Percentiles rank a stretch among this genome's conserved stretches.
Evolutionary conservation across 2,888 invertebrate genomes (phyloP).

Genomic region (Diarsia dahlii): DNA sequence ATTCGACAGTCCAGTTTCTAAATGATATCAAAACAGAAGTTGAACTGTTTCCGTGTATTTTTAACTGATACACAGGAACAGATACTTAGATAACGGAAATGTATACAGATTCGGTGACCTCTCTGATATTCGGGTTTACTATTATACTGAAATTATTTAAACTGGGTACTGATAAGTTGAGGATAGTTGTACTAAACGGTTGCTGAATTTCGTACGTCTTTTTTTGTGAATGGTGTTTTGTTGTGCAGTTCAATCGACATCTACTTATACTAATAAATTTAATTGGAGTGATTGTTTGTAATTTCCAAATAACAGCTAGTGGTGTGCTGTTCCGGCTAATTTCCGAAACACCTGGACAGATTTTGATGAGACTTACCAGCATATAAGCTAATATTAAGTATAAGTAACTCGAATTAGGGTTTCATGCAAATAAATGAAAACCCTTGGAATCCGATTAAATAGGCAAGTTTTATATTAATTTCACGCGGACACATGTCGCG

Average conservation of each 20-base stretch:
- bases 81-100: slow-evolving; percentile 56
- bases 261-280: too few relatives aligned
- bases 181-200: background rate
- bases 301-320: too few relatives aligned
- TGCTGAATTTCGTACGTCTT: background rate
- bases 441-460: too few relatives aligned
- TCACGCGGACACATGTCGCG: background rate
- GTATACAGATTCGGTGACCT: slow-evolving; percentile 58
- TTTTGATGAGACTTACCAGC: too few relatives aligned
- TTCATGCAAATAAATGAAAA: too few relatives aligned
- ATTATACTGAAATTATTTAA: slow-evolving; percentile 55
- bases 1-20: slow-evolving; percentile 29
- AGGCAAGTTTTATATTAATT: too few relatives aligned
- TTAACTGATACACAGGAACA: slow-evolving; percentile 52
- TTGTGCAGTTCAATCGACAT: background rate
- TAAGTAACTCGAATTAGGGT: too few relatives aligned
- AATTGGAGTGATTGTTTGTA: too few relatives aligned
- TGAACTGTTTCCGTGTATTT: slow-evolving; percentile 33
- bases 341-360: too few relatives aligned
- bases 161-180: slow-evolving; percentile 30
- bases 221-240: background rate
- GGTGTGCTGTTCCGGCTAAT: too few relatives aligned
- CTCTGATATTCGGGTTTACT: slow-evolving; percentile 34
- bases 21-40: slow-evolving; percentile 33
- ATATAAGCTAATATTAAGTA: too few relatives aligned